These are phyloP conservation scores for Archips xylosteana DNA, from an alignment of 2,888 invertebrate genomes.

Conservation along the genomic window DNA sequence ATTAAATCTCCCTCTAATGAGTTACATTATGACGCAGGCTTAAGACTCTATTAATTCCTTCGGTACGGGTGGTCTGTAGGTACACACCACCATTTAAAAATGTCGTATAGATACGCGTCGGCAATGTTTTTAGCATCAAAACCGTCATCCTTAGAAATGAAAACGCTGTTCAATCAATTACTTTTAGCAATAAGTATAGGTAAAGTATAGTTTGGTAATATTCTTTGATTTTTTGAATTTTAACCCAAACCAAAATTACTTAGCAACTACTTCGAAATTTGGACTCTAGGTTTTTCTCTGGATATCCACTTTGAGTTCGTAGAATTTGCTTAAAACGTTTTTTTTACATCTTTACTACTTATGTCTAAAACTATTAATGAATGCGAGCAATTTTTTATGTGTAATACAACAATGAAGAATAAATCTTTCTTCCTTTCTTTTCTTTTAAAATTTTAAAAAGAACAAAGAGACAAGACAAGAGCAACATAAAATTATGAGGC, in stretches of 20 bases:
- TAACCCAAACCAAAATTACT: too few relatives aligned
- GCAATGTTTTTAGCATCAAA: slow-evolving; percentile 3
- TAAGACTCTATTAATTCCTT: slow-evolving; percentile 66
- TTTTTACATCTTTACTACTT: too few relatives aligned
- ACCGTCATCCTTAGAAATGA: slow-evolving; percentile 17
- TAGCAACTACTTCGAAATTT: too few relatives aligned
- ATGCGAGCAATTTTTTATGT: background rate
- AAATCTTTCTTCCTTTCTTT: too few relatives aligned
- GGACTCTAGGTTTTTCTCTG: too few relatives aligned
- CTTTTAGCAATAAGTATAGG: background rate
- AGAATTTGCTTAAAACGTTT: too few relatives aligned
- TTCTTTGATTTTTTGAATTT: too few relatives aligned
- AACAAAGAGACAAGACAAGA: too few relatives aligned
- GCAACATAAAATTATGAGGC: slow-evolving; percentile 24
- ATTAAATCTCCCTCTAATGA: slow-evolving; percentile 76
- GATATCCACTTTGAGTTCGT: too few relatives aligned
- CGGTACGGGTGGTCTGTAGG: slow-evolving; percentile 61
- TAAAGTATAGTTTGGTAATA: background rate
- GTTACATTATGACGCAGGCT: slow-evolving; percentile 71
- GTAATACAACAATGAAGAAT: background rate
- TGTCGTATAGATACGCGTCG: slow-evolving; percentile 31
- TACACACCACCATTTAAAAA: slow-evolving; percentile 20
- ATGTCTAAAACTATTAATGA: background rate
- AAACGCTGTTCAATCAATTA: background rate
- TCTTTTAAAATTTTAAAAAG: background rate